Percentiles rank a stretch among this genome's conserved stretches.
Conservation (phyloP, 2,888 invertebrate species). For the Bugulina stolonifera region DNA sequence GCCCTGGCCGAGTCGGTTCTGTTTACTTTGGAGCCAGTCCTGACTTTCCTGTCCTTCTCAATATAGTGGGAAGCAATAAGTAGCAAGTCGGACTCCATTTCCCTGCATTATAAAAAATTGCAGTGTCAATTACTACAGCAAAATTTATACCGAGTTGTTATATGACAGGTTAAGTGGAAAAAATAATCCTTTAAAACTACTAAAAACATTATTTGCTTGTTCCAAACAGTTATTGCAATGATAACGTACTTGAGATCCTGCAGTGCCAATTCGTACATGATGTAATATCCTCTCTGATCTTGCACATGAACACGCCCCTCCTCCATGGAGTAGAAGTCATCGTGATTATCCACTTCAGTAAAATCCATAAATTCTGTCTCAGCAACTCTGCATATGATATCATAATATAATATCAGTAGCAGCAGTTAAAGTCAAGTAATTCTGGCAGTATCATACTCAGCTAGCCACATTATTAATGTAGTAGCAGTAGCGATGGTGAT, state of each 20-base stretch:
- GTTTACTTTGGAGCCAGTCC: slow-evolving; percentile 34
- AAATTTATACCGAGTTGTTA: no score
- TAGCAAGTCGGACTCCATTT: slow-evolving; percentile 45
- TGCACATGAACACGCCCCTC: slow-evolving; percentile 50
- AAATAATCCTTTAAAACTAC: no score
- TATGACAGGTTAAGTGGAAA: no score
- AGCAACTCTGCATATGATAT: slow-evolving; percentile 37
- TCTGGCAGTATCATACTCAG: no score
- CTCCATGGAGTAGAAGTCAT: slow-evolving; percentile 51
- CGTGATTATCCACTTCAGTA: slow-evolving; percentile 51
- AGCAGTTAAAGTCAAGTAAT: not conserved
- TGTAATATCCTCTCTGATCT: slow-evolving; percentile 48
- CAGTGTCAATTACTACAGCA: no score
- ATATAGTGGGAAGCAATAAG: slow-evolving; percentile 48
- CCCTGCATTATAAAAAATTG: no score
- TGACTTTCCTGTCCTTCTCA: slow-evolving; percentile 44
- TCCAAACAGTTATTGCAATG: no score
- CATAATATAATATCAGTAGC: not conserved
- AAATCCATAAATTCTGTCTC: slow-evolving; percentile 52
- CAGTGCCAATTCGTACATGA: slow-evolving; percentile 47
- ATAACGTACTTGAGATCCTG: slow-evolving; percentile 45
- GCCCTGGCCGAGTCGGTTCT: slow-evolving; percentile 33
- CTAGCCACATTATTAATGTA: not conserved
- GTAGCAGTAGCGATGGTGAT: not conserved
- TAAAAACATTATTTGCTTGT: no score